Base-by-base conservation (phyloP, 2,888 invertebrate species). In the Adineta ricciae region DNA sequence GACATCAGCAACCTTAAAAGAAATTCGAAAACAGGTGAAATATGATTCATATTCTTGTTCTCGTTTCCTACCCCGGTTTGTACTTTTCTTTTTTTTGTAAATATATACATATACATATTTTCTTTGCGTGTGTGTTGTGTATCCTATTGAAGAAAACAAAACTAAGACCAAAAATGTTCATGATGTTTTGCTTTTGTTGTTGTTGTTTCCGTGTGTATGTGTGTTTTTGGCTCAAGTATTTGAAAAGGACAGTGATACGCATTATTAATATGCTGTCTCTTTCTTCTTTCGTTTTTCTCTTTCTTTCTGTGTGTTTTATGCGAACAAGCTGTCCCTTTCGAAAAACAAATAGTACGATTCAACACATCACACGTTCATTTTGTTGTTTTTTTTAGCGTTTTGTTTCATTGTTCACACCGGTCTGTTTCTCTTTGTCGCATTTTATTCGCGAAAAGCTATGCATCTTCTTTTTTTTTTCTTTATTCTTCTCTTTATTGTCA, bases 301-400 rank as follows among this genome's bases (percentile, higher is more conserved):
- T 19, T 50, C 3, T 50, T 27, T 64, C 16, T 64, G 64, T 64
- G 64, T 64, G 50, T 27, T 64, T 64, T 36, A 27, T n/a, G 32
- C 64, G 64, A 64, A 32, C 64, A 64, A 64, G 16, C 32, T 64
- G 64, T 64, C 64, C 64, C 27, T 56, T 64, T 64, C 64, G 27
- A 64, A 32, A 64, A 64, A 52, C 19, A 64, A 64, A 64, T 64
- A 64, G 64, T 64, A 64, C 32, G 64, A 64, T 64, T 64, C 19
- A 32, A 64, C 64, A 32, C 64, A 64, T 64, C 32, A 64, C 64
- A 64, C 16, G 32, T 36, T 64, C 64, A 27, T 64, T 64, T 27
- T 64, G 64, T 64, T 64, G 64, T 56, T 56, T 56, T 27, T 64
- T 64, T 64, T 64, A 64, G 64, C 64, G 64, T 64, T 64, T 56